Evolutionary conservation across 2,113 vertebrate genomes (phyloP), one percentile per base, ranked within the genome.

Genomic region (Otolemur garnettii): DNA sequence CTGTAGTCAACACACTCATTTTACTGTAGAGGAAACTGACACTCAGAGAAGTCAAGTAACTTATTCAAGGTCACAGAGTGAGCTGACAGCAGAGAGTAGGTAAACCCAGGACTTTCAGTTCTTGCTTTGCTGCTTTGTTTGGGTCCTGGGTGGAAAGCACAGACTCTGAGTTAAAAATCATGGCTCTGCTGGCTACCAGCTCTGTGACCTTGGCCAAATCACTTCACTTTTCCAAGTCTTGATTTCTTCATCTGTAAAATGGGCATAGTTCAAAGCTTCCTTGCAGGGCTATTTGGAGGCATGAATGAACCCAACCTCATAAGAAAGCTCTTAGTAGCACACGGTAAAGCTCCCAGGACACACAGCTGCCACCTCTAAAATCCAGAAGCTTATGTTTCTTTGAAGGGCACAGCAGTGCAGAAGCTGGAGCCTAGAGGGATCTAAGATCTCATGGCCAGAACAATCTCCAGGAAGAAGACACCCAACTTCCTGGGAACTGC

Each of bases 401-500:
- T 86, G 75, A 15, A 19, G 35, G 71, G 28, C 19, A 50, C 45
- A 7, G 38, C 2, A 2, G n/a, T 78, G 45, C 64, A 59, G n/a
- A 86, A 82, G 62, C 82, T 69, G 74, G 74, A 68, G 5, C 42
- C 69, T 45, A 35, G 14, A 45, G 75, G 91, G 38, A 62, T 38
- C 59, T 69, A 19, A 55, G 19, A 30, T 35, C 64, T 83, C 72
- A 1, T 8, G 19, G 72, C 87, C 89, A 75, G 81, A 86, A 71
- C 42, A 14, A 69, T 53, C 72, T 89, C 69, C 45, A 38, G 84
- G 90, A 85, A 96, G 42, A 74, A 94, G 95, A 50, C 57, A 50
- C 68, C 72, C 87, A 90, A 78, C 87, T 96, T 96, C 96, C 92
- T 90, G 96, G 86, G 95, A 80, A 66, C 84, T 8, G 15, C 30